Evolutionary conservation across 2,888 invertebrate species (phyloP).

Genomic region (Marasmarcha lunaedactyla): DNA sequence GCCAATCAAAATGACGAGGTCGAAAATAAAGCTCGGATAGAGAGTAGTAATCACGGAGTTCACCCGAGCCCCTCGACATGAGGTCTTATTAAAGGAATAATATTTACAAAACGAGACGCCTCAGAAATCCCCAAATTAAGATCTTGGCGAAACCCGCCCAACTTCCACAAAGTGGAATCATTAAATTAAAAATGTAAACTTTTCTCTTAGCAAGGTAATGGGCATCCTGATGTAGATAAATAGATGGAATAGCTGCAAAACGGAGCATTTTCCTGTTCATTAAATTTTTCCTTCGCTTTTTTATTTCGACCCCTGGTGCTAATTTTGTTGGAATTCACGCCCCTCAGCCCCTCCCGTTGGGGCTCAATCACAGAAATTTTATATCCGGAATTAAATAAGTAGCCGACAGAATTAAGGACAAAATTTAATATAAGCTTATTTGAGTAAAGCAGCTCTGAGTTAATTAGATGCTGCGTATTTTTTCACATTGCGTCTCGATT

Average conservation of each 20-base stretch:
- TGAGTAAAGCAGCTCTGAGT: slow-evolving; percentile 48
- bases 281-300: slow-evolving; percentile 72
- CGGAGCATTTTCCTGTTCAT: slow-evolving; percentile 73
- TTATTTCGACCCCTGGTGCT: slow-evolving; percentile 72
- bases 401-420: slow-evolving; percentile 58
- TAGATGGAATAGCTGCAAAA: slow-evolving; percentile 71
- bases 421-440: slow-evolving; percentile 66
- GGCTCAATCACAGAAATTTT: slow-evolving; percentile 72
- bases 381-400: slow-evolving; percentile 72
- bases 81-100: slow-evolving; percentile 72
- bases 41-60: slow-evolving; percentile 70
- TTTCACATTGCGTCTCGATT: slow-evolving; percentile 17
- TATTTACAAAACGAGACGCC: slow-evolving; percentile 72
- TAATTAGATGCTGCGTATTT: slow-evolving; percentile 36
- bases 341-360: slow-evolving; percentile 64
- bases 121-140: slow-evolving; percentile 72
- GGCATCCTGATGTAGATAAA: slow-evolving; percentile 72
- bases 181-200: slow-evolving; percentile 73
- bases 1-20: slow-evolving; percentile 71
- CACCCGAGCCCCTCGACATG: slow-evolving; percentile 64
- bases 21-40: slow-evolving; percentile 66
- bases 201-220: slow-evolving; percentile 73
- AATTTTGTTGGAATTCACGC: slow-evolving; percentile 73
- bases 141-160: slow-evolving; percentile 70
- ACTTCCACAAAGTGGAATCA: slow-evolving; percentile 72